Percentiles rank a stretch among this genome's conserved stretches.
phyloP scores from a whole-genome alignment of 2,888 invertebrate genomes.

The Mythimna ferrago region DNA sequence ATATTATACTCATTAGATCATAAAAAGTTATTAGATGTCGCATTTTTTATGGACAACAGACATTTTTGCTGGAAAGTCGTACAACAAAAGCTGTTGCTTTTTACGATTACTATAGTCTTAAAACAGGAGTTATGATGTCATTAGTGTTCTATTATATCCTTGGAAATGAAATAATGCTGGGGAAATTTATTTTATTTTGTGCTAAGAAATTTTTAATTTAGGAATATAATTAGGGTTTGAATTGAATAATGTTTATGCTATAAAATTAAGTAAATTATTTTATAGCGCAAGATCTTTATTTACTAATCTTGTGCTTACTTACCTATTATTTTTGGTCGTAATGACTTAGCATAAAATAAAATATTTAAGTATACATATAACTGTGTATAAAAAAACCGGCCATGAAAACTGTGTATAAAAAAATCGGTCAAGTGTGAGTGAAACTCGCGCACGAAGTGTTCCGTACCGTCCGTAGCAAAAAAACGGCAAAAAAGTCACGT shows the following conservation, averaged over 20 bases:
- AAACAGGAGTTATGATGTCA: conserved; percentile 63
- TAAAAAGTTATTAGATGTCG: conserved; percentile 69
- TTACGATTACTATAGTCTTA: conserved; percentile 64
- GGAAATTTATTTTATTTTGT: conserved; percentile 53
- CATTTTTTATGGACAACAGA: conserved; percentile 56
- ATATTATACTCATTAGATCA: conserved; percentile 62
- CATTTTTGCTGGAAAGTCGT: conserved; percentile 59
- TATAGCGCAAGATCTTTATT: neutral
- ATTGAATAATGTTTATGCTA: conserved; percentile 11
- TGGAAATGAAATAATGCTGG: conserved; percentile 52
- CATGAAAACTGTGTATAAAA: no score
- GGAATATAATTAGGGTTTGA: conserved; percentile 20
- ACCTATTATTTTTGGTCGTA: neutral
- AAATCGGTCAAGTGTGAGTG: no score
- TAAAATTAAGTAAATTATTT: neutral
- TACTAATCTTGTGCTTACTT: neutral
- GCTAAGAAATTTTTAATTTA: conserved; percentile 40
- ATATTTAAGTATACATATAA: no score
- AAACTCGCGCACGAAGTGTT: no score
- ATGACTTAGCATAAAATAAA: neutral
- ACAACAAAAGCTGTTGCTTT: conserved; percentile 64
- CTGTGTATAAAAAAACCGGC: no score
- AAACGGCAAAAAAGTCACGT: no score
- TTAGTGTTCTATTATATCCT: conserved; percentile 62
- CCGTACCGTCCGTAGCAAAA: no score